A percentile compares a stretch with the other conserved stretches of the same genome.
Conservation (phyloP, 1,140 invertebrate species). For the Mycetomoellerius zeteki region DNA sequence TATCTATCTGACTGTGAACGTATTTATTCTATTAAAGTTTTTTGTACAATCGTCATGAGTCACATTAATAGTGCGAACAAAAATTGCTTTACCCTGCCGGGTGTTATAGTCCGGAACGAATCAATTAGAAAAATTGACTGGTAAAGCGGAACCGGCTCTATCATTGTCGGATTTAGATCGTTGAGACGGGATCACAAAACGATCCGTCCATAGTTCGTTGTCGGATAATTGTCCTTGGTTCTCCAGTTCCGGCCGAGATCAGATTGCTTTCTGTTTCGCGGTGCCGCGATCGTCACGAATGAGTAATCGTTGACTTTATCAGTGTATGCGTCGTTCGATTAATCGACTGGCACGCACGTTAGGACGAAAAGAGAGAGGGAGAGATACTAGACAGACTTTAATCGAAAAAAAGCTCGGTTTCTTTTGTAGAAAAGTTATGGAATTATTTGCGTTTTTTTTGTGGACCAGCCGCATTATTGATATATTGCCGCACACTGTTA, state of each 20-base stretch:
- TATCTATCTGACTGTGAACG: neutral
- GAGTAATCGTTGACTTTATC: conserved; percentile 68
- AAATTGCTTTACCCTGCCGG: neutral
- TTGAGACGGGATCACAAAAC: conserved; percentile 56
- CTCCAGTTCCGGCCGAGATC: conserved; percentile 71
- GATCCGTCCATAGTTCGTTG: conserved; percentile 47
- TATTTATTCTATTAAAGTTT: conserved; percentile 26
- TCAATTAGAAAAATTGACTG: conserved; percentile 29
- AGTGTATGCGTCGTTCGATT: conserved; percentile 60
- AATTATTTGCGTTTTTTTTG: neutral
- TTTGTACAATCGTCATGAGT: conserved; percentile 9
- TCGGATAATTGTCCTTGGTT: conserved; percentile 72
- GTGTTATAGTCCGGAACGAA: neutral
- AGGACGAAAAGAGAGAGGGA: conserved; percentile 67
- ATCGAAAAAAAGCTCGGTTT: conserved; percentile 60
- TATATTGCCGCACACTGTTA: conserved; percentile 4
- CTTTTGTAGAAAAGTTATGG: conserved; percentile 52
- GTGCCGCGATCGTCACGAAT: conserved; percentile 61
- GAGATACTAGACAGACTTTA: conserved; percentile 70
- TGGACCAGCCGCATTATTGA: neutral
- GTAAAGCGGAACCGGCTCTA: conserved; percentile 35
- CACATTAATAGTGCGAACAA: neutral
- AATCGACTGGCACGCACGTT: conserved; percentile 9
- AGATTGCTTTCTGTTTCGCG: conserved; percentile 73
- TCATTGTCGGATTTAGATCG: conserved; percentile 43